phyloP scores from a whole-genome alignment of 2,888 invertebrate species.

The Abrostola triplasia region DNA sequence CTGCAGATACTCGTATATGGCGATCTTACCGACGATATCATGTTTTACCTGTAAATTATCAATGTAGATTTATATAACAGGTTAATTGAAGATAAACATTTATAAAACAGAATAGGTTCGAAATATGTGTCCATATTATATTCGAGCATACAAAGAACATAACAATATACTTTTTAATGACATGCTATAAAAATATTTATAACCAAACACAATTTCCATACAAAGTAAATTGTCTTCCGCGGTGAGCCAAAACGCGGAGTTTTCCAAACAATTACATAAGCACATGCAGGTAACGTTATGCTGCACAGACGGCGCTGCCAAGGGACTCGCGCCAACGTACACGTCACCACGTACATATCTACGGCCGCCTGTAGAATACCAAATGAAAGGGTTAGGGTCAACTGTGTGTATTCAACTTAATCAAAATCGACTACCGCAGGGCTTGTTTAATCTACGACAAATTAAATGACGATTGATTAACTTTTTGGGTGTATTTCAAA shows the following conservation, averaged over 20 bases:
- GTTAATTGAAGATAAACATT: no score
- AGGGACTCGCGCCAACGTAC: conserved; percentile 46
- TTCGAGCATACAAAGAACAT: neutral
- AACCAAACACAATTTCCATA: neutral
- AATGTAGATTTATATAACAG: no score
- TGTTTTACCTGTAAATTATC: no score
- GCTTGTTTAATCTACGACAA: conserved; percentile 34
- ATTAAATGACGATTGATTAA: conserved; percentile 43
- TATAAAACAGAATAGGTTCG: no score
- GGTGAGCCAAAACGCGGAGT: conserved; percentile 36
- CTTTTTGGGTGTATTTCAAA: conserved; percentile 3
- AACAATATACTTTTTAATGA: neutral
- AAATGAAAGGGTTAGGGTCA: conserved; percentile 49
- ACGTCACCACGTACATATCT: conserved; percentile 50
- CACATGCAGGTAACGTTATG: conserved; percentile 42
- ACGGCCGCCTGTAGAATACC: conserved; percentile 44
- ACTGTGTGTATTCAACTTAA: conserved; percentile 52
- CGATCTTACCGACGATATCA: no score
- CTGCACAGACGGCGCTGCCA: conserved; percentile 41
- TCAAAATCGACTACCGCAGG: conserved; percentile 39
- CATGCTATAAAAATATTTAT: neutral
- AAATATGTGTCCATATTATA: no score
- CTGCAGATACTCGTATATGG: no score
- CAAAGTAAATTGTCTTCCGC: conserved; percentile 28
- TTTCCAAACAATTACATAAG: conserved; percentile 54